A percentile compares a stretch with the other conserved stretches of the same genome.
Evolutionary conservation across 2,888 invertebrate genomes (phyloP).

Genomic region (Acholoe squamosa): DNA sequence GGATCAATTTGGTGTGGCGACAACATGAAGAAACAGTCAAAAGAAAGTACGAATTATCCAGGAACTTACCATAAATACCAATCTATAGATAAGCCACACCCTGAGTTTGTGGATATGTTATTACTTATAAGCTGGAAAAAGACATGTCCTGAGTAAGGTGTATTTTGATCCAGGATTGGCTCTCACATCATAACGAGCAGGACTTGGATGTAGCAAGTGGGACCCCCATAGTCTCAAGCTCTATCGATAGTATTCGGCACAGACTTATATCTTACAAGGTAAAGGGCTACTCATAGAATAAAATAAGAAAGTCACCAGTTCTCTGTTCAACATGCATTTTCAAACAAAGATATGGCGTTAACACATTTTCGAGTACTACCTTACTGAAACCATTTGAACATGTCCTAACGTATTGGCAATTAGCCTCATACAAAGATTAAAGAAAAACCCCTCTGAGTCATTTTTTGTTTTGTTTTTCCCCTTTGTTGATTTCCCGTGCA

Average conservation of each 20-base stretch:
- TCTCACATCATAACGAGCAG: neutral
- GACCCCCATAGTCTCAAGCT: neutral
- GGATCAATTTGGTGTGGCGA: too few species aligned
- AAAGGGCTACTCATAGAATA: neutral
- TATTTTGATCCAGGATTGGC: constrained; percentile 6
- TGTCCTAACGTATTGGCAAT: too few species aligned
- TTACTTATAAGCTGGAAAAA: too few species aligned
- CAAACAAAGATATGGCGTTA: neutral
- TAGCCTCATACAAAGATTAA: neutral
- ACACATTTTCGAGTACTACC: neutral
- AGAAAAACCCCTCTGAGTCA: neutral
- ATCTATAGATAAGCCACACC: too few species aligned
- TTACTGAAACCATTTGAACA: neutral
- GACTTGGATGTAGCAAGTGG: neutral
- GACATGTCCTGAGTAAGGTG: too few species aligned
- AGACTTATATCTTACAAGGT: constrained; percentile 33
- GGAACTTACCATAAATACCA: too few species aligned
- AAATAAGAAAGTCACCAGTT: neutral
- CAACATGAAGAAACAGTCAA: too few species aligned
- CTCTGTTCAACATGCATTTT: neutral
- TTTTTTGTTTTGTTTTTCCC: neutral
- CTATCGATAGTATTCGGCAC: neutral
- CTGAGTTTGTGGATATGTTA: too few species aligned
- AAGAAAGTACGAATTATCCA: too few species aligned
- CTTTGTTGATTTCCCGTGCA: neutral